Conservation (phyloP, 2,797 vertebrate species). For the Aulostomus chinensis region DNA sequence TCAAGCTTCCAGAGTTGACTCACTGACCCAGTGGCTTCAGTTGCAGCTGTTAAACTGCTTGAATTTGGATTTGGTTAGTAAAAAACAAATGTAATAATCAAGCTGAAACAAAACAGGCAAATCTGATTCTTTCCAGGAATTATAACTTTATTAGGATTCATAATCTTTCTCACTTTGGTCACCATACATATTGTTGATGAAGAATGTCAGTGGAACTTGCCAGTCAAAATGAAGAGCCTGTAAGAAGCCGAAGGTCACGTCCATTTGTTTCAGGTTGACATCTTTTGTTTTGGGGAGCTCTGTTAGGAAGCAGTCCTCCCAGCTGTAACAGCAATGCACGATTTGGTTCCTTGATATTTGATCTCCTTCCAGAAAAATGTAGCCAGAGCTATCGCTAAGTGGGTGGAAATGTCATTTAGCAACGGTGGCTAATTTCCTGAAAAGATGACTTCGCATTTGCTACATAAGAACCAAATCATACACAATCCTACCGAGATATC, state of each 20-base stretch:
- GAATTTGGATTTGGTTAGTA: too few relatives aligned
- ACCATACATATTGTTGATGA: constrained; percentile 50
- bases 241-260: neutral
- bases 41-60: too few relatives aligned
- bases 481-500: constrained; percentile 9
- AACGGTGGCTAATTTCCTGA: constrained; percentile 2
- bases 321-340: constrained; percentile 25
- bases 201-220: constrained; percentile 37
- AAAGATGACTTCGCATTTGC: neutral
- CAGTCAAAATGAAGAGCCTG: constrained; percentile 13
- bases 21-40: too few relatives aligned
- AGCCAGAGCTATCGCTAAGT: neutral
- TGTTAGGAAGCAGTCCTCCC: neutral
- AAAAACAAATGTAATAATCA: too few relatives aligned
- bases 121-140: constrained; percentile 54
- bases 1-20: too few relatives aligned
- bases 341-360: constrained; percentile 38
- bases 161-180: constrained; percentile 69
- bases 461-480: constrained; percentile 34
- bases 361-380: constrained; percentile 2
- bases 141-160: constrained; percentile 72
- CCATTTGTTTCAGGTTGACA: too few relatives aligned
- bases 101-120: neutral
- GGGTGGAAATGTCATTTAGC: constrained; percentile 13
- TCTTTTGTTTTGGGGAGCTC: too few relatives aligned